Evolutionary conservation across 1,140 invertebrate species (phyloP), one percentile per base, ranked within the genome.

Genomic region (Mesaphorura yosii): DNA sequence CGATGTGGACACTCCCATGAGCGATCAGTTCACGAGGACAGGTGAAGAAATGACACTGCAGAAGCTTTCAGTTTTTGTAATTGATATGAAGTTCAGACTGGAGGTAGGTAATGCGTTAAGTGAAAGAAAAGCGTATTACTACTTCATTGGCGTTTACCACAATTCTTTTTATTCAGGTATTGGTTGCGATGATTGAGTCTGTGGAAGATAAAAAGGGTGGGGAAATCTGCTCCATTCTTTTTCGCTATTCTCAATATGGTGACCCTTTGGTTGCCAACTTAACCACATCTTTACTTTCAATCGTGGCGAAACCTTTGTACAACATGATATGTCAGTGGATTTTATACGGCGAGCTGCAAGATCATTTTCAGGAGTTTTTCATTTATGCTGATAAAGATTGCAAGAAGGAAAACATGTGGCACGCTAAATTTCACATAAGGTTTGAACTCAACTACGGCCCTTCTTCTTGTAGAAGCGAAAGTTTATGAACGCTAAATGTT

Each of bases 331-430:
- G 83, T 23, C 76, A 82, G 42, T 93, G 58, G 88, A 91, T 74
- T 48, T 70, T 76, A 55, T 73, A 77, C 63, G 79, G 92, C 1
- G 86, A 88, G 70, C 75, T 96, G 27, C 82, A 86, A 49, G 92
- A 97, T 73, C 80, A 79, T 0, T 84, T 82, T 67, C 80, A 84
- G 66, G 92, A 97, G 73, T 95, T 95, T 72, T 95, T 95, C 69
- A 88, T 96, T 57, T 86, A 89, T 64, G 79, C 83, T 19, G 78
- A 92, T 60, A 76, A 77, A 41, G 81, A 83, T 37, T 83, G 88
- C 26, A 77, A 79, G 2, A 81, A 82, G 19, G 88, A 89, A 64
- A 76, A 83, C 55, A 76, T 95, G 64, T 96, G 92, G 92, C 84
- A 91, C 66, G 87, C 93, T 64, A 95, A 95, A 68, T 97, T 92